A percentile compares a stretch with the other conserved stretches of the same genome.
Evolutionary conservation across 2,797 vertebrate species (phyloP).

Genomic region (Channa striata): DNA sequence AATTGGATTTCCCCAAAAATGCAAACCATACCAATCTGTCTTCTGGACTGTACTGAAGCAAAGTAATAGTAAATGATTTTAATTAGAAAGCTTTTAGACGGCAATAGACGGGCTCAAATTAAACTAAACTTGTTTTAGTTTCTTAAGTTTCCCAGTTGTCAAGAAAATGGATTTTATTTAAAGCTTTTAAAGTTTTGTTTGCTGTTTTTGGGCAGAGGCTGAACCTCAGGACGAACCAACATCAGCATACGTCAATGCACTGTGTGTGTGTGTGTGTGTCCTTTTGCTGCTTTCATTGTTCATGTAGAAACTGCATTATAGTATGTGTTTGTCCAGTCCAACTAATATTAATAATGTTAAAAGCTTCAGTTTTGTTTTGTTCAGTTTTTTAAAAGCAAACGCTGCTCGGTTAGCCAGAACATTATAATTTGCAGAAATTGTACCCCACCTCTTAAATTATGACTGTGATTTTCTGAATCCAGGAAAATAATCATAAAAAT

Average conservation of each 20-base stretch:
- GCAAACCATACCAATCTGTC: constrained; percentile 16
- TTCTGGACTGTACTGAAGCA: background rate
- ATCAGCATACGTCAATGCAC: too few species aligned
- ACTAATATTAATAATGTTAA: too few species aligned
- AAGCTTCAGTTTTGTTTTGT: too few species aligned
- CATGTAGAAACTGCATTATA: too few species aligned
- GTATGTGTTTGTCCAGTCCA: too few species aligned
- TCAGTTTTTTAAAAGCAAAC: background rate
- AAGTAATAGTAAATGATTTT: constrained; percentile 41
- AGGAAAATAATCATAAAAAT: background rate
- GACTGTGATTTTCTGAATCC: background rate
- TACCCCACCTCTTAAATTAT: background rate
- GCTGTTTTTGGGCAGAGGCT: background rate
- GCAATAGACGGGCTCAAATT: constrained; percentile 21
- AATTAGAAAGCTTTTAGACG: constrained; percentile 50
- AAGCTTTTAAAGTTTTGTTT: background rate
- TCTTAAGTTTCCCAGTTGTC: background rate
- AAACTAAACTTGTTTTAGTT: constrained; percentile 13
- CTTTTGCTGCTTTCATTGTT: too few species aligned
- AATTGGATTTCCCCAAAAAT: constrained; percentile 43
- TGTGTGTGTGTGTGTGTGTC: too few species aligned
- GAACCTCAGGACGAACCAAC: background rate
- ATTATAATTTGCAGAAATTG: too few species aligned
- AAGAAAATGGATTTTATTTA: constrained; percentile 9
- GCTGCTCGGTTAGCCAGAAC: background rate